Evolutionary conservation across 1,140 invertebrate species (phyloP), one percentile per base, ranked within the genome.

Genomic region (Trichonephila clavipes): DNA sequence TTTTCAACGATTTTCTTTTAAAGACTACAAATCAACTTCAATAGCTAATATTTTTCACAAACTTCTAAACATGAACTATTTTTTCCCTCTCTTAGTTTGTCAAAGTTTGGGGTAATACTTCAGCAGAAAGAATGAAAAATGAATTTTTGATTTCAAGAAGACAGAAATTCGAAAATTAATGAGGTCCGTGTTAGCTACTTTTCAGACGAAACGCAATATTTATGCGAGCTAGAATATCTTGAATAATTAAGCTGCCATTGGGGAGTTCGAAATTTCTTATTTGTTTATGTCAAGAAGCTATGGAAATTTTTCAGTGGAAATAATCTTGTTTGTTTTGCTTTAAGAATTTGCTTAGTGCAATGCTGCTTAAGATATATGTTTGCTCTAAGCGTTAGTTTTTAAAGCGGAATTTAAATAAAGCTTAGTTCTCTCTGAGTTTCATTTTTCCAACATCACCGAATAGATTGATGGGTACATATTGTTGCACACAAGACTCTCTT

Each of bases 131-230:
- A 40, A 40, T 85, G 82, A 85, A 85, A 85, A 85, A 85, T 85
- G 82, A n/a, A 10, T 51, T 85, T 85, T 85, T 40, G 82, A 85
- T 85, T 85, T 40, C 51, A 28, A 10, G 18, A 16, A 24, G 40
- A 85, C 40, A 85, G 82, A 59, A 58, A 24, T 85, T 85, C 82
- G 18, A 85, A 59, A 85, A 85, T 59, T 85, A 85, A 85, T 85
- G 82, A 85, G 82, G 21, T 34, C 7, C 28, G 34, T 21, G 72
- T 14, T 85, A 21, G 40, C 44, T 58, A 51, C 82, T 58, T 51
- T 51, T 85, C 82, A 7, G n/a, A 24, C 19, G 82, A 19, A 85
- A 4, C 40, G 72, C 6, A 64, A 64, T 18, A 64, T 64, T 64
- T 18, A 81, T 28, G 72, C 24, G 28, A 18, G 19, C n/a, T 34